These are phyloP conservation scores for Gasterosteus nipponicus DNA, from an alignment of 2,113 vertebrate genomes.

Conservation along the genomic window DNA sequence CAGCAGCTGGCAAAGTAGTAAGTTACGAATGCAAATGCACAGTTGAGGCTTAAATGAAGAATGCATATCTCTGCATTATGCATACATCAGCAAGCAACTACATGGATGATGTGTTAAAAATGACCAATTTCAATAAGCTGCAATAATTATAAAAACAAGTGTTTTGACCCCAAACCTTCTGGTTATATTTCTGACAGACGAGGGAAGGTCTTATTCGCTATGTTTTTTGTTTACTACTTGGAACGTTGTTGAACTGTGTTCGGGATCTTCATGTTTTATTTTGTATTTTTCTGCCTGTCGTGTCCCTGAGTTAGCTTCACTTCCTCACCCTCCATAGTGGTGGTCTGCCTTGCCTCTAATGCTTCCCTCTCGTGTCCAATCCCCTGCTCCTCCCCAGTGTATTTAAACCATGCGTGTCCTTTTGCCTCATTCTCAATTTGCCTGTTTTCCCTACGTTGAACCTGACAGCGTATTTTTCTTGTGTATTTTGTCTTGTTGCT, in stretches of 20 bases:
- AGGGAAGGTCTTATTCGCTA: neutral
- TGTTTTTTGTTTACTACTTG: neutral
- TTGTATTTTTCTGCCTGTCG: too few relatives aligned
- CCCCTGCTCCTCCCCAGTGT: too few relatives aligned
- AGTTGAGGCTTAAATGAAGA: conserved; percentile 10
- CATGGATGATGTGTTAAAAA: neutral
- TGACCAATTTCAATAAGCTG: neutral
- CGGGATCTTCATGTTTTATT: too few relatives aligned
- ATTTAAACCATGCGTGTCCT: too few relatives aligned
- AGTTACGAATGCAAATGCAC: neutral
- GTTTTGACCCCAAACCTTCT: neutral
- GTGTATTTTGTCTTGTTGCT: too few relatives aligned
- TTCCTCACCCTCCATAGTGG: too few relatives aligned
- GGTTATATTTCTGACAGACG: neutral
- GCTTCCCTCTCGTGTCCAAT: too few relatives aligned
- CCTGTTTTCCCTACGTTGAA: too few relatives aligned
- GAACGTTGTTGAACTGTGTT: neutral
- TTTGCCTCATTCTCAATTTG: too few relatives aligned
- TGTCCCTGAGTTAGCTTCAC: too few relatives aligned
- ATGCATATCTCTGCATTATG: conserved; percentile 27
- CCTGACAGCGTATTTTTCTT: too few relatives aligned
- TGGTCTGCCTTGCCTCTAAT: too few relatives aligned
- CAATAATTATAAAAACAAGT: neutral
- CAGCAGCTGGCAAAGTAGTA: neutral
- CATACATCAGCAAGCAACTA: neutral